Evolutionary conservation across 1,140 invertebrate species (phyloP).

Genomic region (Drosophila virilis): DNA sequence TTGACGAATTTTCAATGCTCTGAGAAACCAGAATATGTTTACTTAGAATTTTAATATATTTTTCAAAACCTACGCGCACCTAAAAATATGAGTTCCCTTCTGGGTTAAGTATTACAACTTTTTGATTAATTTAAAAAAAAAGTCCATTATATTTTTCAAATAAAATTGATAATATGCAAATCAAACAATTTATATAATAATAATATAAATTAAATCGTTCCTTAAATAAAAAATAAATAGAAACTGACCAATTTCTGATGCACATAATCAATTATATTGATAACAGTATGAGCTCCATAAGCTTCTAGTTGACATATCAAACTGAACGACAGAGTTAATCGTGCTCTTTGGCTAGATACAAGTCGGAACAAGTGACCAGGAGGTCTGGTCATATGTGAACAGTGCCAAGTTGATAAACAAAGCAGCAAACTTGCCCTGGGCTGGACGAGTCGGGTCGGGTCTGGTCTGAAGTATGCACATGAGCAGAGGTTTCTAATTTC

Average conservation of each 20-base stretch:
- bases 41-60: no score
- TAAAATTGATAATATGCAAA: no score
- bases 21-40: no score
- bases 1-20: conserved; percentile 17
- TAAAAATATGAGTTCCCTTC: no score
- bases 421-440: conserved; percentile 51
- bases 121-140: no score
- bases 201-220: no score
- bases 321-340: conserved; percentile 21
- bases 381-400: conserved; percentile 16
- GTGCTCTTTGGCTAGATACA: not conserved
- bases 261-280: not conserved
- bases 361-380: conserved; percentile 28
- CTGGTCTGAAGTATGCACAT: conserved; percentile 62
- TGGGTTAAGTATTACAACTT: no score
- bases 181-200: no score
- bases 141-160: no score
- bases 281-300: conserved; percentile 1
- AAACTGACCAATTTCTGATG: conserved; percentile 6
- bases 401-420: conserved; percentile 70
- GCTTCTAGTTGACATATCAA: conserved; percentile 15
- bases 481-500: conserved; percentile 79
- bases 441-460: conserved; percentile 18
- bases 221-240: no score
- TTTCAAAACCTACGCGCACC: no score